Percentiles rank a stretch among this genome's conserved stretches.
These are phyloP conservation scores for Phytoseiulus persimilis DNA, from an alignment of 2,888 invertebrate genomes.

Conservation along the genomic window DNA sequence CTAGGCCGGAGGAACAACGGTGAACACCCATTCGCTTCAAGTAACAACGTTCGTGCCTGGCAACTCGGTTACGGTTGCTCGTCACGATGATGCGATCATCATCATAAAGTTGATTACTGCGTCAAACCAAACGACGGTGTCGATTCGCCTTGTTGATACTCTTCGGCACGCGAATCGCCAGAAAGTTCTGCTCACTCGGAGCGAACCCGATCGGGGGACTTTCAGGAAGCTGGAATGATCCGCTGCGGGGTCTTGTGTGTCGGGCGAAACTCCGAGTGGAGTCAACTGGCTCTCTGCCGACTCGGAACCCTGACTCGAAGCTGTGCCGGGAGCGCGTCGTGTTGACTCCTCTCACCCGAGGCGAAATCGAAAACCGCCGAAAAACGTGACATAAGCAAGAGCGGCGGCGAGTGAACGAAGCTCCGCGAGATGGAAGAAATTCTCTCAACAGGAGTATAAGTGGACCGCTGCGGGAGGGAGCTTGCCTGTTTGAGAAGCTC, in stretches of 20 bases:
- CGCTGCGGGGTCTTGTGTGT: too few species aligned
- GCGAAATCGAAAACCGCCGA: background rate
- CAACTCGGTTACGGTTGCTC: background rate
- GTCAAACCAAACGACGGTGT: background rate
- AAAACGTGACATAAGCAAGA: background rate
- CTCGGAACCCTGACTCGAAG: background rate
- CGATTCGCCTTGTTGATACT: background rate
- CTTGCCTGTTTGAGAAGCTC: background rate
- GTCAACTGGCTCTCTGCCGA: background rate
- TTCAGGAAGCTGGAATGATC: too few species aligned
- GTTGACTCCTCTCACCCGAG: background rate
- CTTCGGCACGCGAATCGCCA: background rate
- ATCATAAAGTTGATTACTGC: background rate
- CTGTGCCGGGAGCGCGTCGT: background rate
- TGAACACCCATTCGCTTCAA: too few species aligned
- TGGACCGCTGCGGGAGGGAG: background rate
- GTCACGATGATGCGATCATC: background rate
- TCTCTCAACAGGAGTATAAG: background rate
- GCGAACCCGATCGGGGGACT: background rate
- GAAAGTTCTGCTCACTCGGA: background rate
- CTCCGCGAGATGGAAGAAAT: background rate
- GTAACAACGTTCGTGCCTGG: too few species aligned
- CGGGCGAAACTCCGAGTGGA: too few species aligned
- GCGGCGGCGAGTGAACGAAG: background rate
- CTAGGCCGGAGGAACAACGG: too few species aligned